These are phyloP conservation scores for Chrysaora quinquecirrha DNA, from an alignment of 30 jellyfish, hydroid and myxozoan genomes.

Conservation along the genomic window DNA sequence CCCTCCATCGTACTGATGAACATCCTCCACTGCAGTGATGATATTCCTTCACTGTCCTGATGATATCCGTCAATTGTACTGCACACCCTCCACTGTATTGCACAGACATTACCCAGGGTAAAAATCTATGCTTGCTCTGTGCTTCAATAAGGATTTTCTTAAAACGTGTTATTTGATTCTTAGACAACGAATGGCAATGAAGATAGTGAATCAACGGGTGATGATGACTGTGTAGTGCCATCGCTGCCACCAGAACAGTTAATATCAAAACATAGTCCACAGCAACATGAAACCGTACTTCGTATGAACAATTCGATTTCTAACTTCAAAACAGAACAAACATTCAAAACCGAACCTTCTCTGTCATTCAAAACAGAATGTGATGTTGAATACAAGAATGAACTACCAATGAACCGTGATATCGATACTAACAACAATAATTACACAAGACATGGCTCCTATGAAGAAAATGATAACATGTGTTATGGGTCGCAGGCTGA, in stretches of 20 bases:
- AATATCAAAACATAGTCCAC: constrained; percentile 63
- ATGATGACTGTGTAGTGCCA: constrained; percentile 72
- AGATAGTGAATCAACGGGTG: constrained; percentile 63
- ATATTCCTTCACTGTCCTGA: too few species aligned
- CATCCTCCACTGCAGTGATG: too few species aligned
- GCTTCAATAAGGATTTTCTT: too few species aligned
- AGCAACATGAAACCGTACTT: constrained; percentile 62
- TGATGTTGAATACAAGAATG: constrained; percentile 71
- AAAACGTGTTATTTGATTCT: background rate
- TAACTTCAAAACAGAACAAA: constrained; percentile 33
- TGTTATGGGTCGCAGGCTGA: constrained; percentile 75
- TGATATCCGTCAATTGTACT: too few species aligned
- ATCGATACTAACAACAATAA: constrained; percentile 24
- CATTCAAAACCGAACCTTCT: constrained; percentile 42
- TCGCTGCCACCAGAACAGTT: constrained; percentile 63
- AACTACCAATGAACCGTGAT: constrained; percentile 50
- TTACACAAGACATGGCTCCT: constrained; percentile 37
- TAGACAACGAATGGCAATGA: constrained; percentile 69
- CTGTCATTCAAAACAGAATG: constrained; percentile 43
- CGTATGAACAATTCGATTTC: constrained; percentile 61
- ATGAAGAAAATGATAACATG: constrained; percentile 40
- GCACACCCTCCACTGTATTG: too few species aligned
- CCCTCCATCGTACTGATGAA: too few species aligned
- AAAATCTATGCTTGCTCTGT: too few species aligned
- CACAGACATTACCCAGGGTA: too few species aligned